Conservation (phyloP, 2,113 vertebrate species). For the Tenrec ecaudatus region DNA sequence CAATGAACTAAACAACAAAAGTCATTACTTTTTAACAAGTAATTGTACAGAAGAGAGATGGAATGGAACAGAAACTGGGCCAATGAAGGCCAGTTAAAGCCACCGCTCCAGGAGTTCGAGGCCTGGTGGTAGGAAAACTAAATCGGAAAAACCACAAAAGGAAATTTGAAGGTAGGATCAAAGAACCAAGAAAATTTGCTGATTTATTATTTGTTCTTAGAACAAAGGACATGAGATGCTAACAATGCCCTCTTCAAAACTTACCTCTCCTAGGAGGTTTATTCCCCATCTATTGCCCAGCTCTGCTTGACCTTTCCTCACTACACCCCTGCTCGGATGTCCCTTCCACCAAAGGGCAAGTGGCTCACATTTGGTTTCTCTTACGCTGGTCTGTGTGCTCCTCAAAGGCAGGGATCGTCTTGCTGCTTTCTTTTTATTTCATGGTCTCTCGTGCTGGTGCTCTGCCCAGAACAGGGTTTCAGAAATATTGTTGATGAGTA, state of each 20-base stretch:
- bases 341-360: neutral
- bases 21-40: slow-evolving; percentile 1
- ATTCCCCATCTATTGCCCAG: neutral
- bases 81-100: neutral
- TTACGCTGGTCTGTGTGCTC: neutral
- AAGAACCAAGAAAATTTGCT: neutral
- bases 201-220: neutral
- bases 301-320: neutral
- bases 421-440: slow-evolving; percentile 27
- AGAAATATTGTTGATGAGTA: neutral
- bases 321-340: neutral
- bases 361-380: neutral
- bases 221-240: neutral
- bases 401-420: neutral
- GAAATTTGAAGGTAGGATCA: slow-evolving; percentile 2
- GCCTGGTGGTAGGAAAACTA: neutral
- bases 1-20: neutral
- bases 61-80: neutral
- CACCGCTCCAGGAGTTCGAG: neutral
- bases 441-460: neutral
- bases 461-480: neutral
- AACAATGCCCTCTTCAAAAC: neutral
- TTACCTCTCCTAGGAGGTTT: neutral
- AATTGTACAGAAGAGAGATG: neutral
- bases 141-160: neutral